Base-by-base conservation (phyloP, 1,140 invertebrate genomes). In the Drosophila pachea region DNA sequence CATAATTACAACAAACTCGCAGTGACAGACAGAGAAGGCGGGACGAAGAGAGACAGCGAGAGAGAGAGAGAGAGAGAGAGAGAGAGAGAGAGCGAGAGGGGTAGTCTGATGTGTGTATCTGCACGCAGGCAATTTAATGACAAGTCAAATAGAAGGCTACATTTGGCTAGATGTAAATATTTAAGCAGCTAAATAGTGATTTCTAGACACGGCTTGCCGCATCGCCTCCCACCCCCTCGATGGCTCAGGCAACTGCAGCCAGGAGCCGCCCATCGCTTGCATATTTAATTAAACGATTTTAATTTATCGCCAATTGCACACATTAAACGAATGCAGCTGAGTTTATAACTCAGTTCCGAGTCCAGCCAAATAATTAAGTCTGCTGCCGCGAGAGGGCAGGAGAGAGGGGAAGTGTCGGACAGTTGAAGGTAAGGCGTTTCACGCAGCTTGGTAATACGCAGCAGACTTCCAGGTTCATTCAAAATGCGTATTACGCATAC, bases 211-310 rank as follows among this genome's bases (percentile, higher is more conserved):
- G 42, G 33, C 35, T 22, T 22, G 22, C 22, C 22, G 22, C 22
- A 3, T 22, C 33, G 12, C 40, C 38, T 4, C 5, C 4, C 9
- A 7, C 8, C 53, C 53, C 71, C 36, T 45, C n/a, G n/a, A n/a
- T n/a, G n/a, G n/a, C n/a, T n/a, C n/a, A n/a, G n/a, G n/a, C n/a
- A n/a, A n/a, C 54, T 22, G 22, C 22, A 22, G 22, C 22, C 22
- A 22, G 22, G 1, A 22, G 22, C 22, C 9, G 29, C 5, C 32
- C 38, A 7, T 9, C 38, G 12, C 38, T 38, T 36, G 14, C 50
- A 36, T 56, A 64, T 45, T 69, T 75, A 75, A 75, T 75, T 75
- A 70, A 75, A 75, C 73, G 66, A 69, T 75, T 76, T 76, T 60
- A 54, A 66, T 76, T 75, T 52, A 52, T 61, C 60, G 73, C 58